These are phyloP conservation scores for Deilephila porcellus DNA, from an alignment of 2,888 invertebrate genomes.

Conservation along the genomic window DNA sequence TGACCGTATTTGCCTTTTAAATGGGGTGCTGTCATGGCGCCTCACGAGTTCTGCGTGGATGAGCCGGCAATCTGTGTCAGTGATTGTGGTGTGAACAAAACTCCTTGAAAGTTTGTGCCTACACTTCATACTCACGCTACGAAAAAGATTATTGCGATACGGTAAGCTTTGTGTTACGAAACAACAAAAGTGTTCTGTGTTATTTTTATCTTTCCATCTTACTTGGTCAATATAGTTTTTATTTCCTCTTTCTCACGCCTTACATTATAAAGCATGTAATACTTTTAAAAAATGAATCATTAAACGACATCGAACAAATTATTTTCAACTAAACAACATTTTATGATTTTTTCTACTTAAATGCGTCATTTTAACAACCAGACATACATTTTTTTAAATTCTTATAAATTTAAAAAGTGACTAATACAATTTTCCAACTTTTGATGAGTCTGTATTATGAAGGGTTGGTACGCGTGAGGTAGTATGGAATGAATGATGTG, in stretches of 20 bases:
- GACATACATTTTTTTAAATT: too few species aligned
- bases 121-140: constrained; percentile 17
- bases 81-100: constrained; percentile 53
- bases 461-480: too few species aligned
- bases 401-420: too few species aligned
- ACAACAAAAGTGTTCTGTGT: not conserved
- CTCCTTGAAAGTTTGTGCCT: constrained; percentile 46
- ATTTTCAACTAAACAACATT: not conserved
- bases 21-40: constrained; percentile 69
- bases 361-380: too few species aligned
- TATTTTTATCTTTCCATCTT: not conserved
- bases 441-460: too few species aligned
- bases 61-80: constrained; percentile 71
- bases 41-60: constrained; percentile 77
- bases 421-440: too few species aligned
- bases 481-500: too few species aligned
- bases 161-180: not conserved
- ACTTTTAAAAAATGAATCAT: not conserved
- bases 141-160: constrained; percentile 20
- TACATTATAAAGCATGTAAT: not conserved
- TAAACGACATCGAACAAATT: not conserved
- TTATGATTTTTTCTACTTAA: not conserved
- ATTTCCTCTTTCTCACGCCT: not conserved
- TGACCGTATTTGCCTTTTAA: constrained; percentile 79
- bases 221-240: not conserved